Conservation (phyloP, 2,113 vertebrate genomes). For the Bagarius yarrelli region DNA sequence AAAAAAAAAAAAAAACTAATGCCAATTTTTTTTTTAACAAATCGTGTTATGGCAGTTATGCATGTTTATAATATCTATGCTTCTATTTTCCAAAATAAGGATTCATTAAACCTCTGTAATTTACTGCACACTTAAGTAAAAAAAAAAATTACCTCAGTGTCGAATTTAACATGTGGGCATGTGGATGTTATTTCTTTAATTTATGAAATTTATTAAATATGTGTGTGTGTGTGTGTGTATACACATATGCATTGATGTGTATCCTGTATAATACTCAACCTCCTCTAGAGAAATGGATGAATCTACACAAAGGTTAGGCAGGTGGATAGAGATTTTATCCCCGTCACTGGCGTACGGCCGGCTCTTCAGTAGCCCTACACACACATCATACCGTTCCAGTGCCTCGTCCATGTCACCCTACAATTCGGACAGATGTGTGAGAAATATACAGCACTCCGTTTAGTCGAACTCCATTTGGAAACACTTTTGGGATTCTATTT, state of each 20-base stretch:
- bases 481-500: too few species aligned
- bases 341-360: conserved; percentile 63
- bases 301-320: conserved; percentile 88
- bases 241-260: neutral
- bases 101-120: neutral
- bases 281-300: conserved; percentile 88
- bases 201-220: neutral
- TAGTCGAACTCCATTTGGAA: neutral
- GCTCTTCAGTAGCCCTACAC: conserved; percentile 84
- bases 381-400: conserved; percentile 91
- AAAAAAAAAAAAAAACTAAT: too few species aligned
- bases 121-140: neutral
- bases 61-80: neutral
- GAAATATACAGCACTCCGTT: neutral
- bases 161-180: neutral
- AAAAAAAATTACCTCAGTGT: neutral
- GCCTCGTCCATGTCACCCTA: conserved; percentile 98
- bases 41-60: too few species aligned
- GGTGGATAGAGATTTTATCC: conserved; percentile 69
- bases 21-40: too few species aligned
- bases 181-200: neutral
- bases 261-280: conserved; percentile 66
- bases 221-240: neutral
- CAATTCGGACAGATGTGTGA: conserved; percentile 9
- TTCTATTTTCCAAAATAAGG: neutral